Conservation (phyloP, 2,888 invertebrate species). For the Tetranychus piercei region DNA sequence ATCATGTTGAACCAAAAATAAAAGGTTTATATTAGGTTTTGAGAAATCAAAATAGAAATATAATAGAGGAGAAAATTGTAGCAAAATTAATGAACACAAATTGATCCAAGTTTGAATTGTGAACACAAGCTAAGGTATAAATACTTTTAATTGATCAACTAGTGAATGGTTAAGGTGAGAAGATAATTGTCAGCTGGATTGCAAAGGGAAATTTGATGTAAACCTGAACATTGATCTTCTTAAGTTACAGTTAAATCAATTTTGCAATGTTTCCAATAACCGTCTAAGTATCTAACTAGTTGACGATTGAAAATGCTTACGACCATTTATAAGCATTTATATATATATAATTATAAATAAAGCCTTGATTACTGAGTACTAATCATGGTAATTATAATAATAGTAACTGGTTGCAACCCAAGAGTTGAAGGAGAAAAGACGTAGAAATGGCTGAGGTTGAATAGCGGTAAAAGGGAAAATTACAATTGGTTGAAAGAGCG, state of each 20-base stretch:
- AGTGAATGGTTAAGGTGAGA: neutral
- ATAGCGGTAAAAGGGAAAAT: neutral
- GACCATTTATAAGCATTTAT: neutral
- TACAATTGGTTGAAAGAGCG: neutral
- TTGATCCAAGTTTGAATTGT: neutral
- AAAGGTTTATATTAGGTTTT: too few species aligned
- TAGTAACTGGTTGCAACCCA: neutral
- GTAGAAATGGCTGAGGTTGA: neutral
- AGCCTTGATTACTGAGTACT: neutral
- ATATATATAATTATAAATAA: neutral
- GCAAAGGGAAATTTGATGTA: neutral
- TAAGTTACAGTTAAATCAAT: neutral
- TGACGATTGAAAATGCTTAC: neutral
- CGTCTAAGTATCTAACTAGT: neutral
- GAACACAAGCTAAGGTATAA: neutral
- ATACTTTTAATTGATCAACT: neutral
- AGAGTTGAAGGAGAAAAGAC: neutral
- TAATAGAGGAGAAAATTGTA: too few species aligned
- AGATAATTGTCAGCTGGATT: neutral
- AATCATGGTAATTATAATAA: neutral
- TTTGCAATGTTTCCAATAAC: neutral
- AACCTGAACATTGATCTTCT: neutral
- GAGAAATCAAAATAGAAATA: too few species aligned
- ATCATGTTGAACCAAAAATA: neutral
- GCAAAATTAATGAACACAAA: too few species aligned